Evolutionary conservation across 30 jellyfish, hydroid and myxozoan species (phyloP).

Genomic region (Euphysa ruthae): DNA sequence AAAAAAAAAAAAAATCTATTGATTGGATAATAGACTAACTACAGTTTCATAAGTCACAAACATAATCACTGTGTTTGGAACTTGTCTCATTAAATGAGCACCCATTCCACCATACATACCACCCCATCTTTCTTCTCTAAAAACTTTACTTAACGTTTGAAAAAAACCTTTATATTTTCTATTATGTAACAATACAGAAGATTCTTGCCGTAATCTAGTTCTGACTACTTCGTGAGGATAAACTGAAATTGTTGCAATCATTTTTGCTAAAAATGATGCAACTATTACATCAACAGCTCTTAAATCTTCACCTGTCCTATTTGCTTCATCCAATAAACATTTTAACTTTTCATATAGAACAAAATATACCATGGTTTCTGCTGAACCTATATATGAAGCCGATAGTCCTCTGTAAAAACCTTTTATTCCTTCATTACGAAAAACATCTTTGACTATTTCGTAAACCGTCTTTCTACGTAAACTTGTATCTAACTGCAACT

Average conservation of each 20-base stretch:
- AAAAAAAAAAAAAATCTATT: too few relatives aligned
- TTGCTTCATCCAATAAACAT: conserved; percentile 26
- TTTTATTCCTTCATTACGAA: conserved; percentile 63
- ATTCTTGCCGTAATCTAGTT: conserved; percentile 91
- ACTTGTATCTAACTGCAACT: conserved; percentile 78
- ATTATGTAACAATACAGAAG: conserved; percentile 40
- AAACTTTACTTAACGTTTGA: conserved; percentile 74
- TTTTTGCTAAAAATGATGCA: conserved; percentile 74
- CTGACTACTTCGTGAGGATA: conserved; percentile 98
- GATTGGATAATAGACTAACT: conserved; percentile 57
- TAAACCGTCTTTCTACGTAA: conserved; percentile 40
- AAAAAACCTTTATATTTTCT: conserved; percentile 71
- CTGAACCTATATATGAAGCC: conserved; percentile 90
- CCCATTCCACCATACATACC: conserved; percentile 98
- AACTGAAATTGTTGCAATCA: conserved; percentile 65
- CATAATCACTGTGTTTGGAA: conserved; percentile 92
- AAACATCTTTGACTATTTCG: conserved; percentile 53
- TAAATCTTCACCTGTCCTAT: conserved; percentile 20
- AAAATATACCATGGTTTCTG: conserved; percentile 83
- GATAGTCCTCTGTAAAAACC: conserved; percentile 95
- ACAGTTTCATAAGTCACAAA: conserved; percentile 72
- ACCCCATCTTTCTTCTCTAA: conserved; percentile 71
- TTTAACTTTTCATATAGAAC: conserved; percentile 76
- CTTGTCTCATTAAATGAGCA: conserved; percentile 93
- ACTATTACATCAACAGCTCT: conserved; percentile 41